Evolutionary conservation across 1,140 invertebrate genomes (phyloP), one percentile per base, ranked within the genome.

Genomic region (Prorops nasuta): DNA sequence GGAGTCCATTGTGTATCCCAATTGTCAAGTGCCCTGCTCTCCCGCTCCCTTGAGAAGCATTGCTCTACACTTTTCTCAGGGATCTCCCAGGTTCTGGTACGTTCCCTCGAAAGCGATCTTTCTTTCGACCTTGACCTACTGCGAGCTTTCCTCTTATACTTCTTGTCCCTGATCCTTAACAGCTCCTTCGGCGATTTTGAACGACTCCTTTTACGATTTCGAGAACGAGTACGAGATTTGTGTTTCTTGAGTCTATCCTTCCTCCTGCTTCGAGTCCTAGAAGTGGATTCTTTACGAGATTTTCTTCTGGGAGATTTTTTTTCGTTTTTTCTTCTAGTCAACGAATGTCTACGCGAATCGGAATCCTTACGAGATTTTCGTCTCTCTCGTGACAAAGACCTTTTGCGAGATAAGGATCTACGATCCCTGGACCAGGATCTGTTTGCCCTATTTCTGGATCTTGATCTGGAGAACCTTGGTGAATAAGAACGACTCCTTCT

Each of bases 1-100:
- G 74, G 71, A 1, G 79, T 76, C 72, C 74, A 78, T 6, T 74
- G 71, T 1, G 69, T 69, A 35, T 71, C 71, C 72, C 68, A 74
- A 0, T 66, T 65, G 31, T 65, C 60, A 17, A 20, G 44, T 36
- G 20, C 36, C 0, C 63, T 44, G 12, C 64, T 57, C 0, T 68
- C 66, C 7, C 66, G 58, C 1, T 64, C 61, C 24, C 24, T 49
- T 36, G 4, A 67, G 64, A 3, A 51, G 2, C 56, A 56, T 0
- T 61, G 39, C 1, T 65, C 71, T 0, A 66, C 28, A 1, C 45
- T 49, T 35, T 76, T 77, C 0, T 76, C 73, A 3, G 38, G 53
- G 0, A 60, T 14, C 7, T 74, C 71, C 74, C 72, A 76, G 22
- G 68, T 74, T 16, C 69, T 62, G 10, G 36, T 59, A 9, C 68